Evolutionary conservation across 2,888 invertebrate genomes (phyloP).

Genomic region (Pseudolycoriella hygida): DNA sequence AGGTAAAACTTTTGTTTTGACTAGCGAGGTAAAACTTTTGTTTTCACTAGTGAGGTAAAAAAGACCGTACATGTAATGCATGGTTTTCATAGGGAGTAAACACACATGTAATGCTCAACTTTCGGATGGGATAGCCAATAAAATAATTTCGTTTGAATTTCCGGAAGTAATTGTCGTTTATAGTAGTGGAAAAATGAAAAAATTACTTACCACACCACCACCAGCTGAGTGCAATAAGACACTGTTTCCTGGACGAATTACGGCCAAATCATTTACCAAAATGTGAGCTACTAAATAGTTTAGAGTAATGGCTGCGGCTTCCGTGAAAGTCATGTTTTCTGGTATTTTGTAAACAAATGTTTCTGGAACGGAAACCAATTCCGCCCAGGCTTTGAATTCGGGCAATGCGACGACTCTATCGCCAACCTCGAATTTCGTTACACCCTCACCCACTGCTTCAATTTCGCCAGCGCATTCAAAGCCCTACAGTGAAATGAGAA

Average conservation of each 20-base stretch:
- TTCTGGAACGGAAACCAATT: constrained; percentile 62
- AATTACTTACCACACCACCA: constrained; percentile 65
- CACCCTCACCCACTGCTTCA: constrained; percentile 60
- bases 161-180: too few species aligned
- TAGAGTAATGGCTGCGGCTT: constrained; percentile 70
- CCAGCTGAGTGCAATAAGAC: constrained; percentile 72
- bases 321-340: constrained; percentile 52
- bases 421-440: constrained; percentile 62
- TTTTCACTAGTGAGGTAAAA: too few species aligned
- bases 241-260: constrained; percentile 58
- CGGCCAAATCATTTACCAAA: constrained; percentile 68
- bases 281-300: constrained; percentile 76
- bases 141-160: too few species aligned
- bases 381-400: constrained; percentile 75
- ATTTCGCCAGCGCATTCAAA: constrained; percentile 77
- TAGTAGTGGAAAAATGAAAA: too few species aligned
- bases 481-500: constrained; percentile 29
- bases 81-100: too few species aligned
- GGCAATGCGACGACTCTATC: constrained; percentile 70
- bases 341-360: constrained; percentile 65
- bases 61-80: too few species aligned
- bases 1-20: too few species aligned
- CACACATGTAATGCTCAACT: too few species aligned
- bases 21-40: too few species aligned
- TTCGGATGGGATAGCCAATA: too few species aligned